Percentiles rank a stretch among this genome's conserved stretches.
These are phyloP conservation scores for Solenodon paradoxus DNA, from an alignment of 2,113 vertebrate genomes.

Conservation along the genomic window DNA sequence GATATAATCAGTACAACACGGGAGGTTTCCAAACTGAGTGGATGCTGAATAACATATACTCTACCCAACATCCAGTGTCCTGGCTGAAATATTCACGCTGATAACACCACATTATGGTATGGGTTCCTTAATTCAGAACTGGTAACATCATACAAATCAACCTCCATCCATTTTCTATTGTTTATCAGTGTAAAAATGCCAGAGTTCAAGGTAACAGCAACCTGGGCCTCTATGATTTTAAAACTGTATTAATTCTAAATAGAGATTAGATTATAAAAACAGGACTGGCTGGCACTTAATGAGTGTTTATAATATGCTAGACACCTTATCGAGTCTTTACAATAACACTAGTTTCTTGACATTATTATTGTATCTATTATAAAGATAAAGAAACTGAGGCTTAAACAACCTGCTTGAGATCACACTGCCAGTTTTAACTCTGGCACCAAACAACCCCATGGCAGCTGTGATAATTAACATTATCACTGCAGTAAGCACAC, in stretches of 20 bases:
- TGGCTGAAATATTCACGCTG: neutral
- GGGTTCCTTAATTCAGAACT: neutral
- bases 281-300: neutral
- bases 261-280: neutral
- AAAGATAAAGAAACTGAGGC: neutral
- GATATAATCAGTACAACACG: neutral
- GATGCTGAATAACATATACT: neutral
- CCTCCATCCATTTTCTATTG: neutral
- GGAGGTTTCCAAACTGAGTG: neutral
- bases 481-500: slow-evolving; percentile 28
- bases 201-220: neutral
- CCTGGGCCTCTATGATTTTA: neutral
- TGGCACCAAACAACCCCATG: neutral
- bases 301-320: neutral
- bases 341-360: neutral
- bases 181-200: neutral
- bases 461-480: neutral
- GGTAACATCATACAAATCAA: neutral
- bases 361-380: neutral
- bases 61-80: rapidly evolving
- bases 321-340: neutral
- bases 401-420: neutral
- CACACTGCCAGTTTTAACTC: neutral
- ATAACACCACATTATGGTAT: neutral
- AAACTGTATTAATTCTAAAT: neutral